Base-by-base conservation (phyloP, 2,888 invertebrate species). In the Tiliacea citrago region DNA sequence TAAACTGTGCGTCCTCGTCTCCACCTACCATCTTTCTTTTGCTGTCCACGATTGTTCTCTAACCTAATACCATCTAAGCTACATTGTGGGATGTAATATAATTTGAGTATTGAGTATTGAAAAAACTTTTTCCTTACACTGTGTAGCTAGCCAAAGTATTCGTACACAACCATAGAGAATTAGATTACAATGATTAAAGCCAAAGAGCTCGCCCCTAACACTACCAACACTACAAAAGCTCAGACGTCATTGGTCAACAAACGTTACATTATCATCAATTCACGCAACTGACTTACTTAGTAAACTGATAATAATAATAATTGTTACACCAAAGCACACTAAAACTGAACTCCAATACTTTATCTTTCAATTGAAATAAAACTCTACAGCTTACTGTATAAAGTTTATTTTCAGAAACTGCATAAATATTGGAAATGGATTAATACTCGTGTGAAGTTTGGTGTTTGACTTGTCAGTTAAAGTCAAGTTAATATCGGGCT, bases 181-280 rank as follows among this genome's bases (percentile, higher is more conserved):
- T 61, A 16, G 24, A 62, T 21, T 63, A 29, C 12, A 47, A 12
- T 63, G 21, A 29, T 21, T 47, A 47, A 45, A 24, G 9, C 3
- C 49, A 12, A 42, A 42, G 39, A 62, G 16, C 16, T 51, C 9
- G 12, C 39, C 2, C 13, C 8, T 18, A 68, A 58, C 47, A 66
- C 39, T 79, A 70, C 42, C 39, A 29, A 39, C 42, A 45, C 24
- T 45, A 67, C 39, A n/a, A 16, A 49, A 53, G 16, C 62, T 62
- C 58, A 61, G 5, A 58, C 62, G 65, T 75, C 75, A 82, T 68
- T 72, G 74, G 49, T 71, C 76, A 75, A 82, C 84, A 81, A 83
- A 88, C 85, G 85, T 88, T 81, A 86, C 82, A 91, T 92, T 93
- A 93, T 90, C 93, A 91, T 88, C 90, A 90, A 90, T 91, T 90